phyloP scores from a whole-genome alignment of 2,888 invertebrate genomes.

The Cancer borealis region DNA sequence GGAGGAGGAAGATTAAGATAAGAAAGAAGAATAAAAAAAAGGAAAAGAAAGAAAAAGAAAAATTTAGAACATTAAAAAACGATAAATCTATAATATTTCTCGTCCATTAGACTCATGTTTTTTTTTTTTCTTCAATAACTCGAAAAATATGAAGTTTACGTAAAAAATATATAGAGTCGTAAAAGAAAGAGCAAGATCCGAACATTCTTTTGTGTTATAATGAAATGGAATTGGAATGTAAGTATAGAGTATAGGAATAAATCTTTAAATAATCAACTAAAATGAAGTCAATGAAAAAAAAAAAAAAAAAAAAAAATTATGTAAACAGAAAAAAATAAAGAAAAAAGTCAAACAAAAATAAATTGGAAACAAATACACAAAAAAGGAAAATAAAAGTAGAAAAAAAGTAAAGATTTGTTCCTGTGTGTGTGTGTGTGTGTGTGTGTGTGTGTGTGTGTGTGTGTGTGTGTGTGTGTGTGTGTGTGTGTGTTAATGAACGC shows the following conservation, averaged over 20 bases:
- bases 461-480: slow-evolving; percentile 22
- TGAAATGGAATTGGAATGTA: neutral
- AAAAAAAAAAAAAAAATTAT: neutral
- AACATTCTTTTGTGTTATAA: neutral
- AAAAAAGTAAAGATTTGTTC: too few species aligned
- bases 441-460: neutral
- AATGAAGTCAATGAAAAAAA: neutral
- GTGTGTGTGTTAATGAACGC: neutral
- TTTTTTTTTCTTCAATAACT: too few species aligned
- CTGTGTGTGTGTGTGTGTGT: neutral
- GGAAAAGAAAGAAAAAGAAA: neutral
- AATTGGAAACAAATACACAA: too few species aligned
- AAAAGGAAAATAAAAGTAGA: too few species aligned
- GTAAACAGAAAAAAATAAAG: neutral
- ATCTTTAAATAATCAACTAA: neutral
- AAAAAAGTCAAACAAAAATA: neutral
- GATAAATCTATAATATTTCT: neutral
- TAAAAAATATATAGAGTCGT: too few species aligned
- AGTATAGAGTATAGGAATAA: neutral
- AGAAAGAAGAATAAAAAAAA: neutral
- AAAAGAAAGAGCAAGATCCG: too few species aligned
- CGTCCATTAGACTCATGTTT: too few species aligned
- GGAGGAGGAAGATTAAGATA: neutral
- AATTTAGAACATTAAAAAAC: neutral
- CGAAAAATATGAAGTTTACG: too few species aligned